Conservation (phyloP, 1,140 invertebrate genomes). For the Papilio aristodemus region DNA sequence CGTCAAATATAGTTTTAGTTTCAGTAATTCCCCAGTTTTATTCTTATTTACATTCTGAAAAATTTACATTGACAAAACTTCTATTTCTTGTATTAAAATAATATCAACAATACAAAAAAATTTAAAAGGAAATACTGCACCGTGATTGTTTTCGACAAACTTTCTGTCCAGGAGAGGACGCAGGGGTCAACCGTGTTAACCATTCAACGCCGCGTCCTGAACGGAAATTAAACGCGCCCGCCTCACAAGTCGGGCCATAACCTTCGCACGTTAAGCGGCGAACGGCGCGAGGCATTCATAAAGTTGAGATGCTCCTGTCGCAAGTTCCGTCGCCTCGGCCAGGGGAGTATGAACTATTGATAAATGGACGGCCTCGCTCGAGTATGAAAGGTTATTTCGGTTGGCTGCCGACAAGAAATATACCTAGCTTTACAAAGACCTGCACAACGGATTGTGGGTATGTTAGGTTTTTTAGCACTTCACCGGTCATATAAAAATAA, state of each 20-base stretch:
- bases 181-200: background rate
- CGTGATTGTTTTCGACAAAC: slow-evolving; percentile 1
- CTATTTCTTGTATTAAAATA: no score
- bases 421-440: no score
- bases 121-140: background rate
- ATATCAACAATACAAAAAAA: no score
- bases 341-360: background rate
- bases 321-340: background rate
- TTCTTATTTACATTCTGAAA: no score
- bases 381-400: background rate
- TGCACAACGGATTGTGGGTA: no score
- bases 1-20: no score
- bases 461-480: no score
- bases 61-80: no score
- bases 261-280: background rate
- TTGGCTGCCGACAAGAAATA: no score
- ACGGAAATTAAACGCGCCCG: slow-evolving; percentile 17
- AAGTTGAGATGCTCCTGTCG: background rate
- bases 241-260: background rate
- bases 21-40: no score
- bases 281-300: background rate
- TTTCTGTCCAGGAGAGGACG: background rate
- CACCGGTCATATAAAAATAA: no score
- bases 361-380: background rate
- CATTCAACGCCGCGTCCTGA: slow-evolving; percentile 4